A percentile compares a stretch with the other conserved stretches of the same genome.
phyloP scores from a whole-genome alignment of 2,797 vertebrate genomes.

The Zalophus californianus region DNA sequence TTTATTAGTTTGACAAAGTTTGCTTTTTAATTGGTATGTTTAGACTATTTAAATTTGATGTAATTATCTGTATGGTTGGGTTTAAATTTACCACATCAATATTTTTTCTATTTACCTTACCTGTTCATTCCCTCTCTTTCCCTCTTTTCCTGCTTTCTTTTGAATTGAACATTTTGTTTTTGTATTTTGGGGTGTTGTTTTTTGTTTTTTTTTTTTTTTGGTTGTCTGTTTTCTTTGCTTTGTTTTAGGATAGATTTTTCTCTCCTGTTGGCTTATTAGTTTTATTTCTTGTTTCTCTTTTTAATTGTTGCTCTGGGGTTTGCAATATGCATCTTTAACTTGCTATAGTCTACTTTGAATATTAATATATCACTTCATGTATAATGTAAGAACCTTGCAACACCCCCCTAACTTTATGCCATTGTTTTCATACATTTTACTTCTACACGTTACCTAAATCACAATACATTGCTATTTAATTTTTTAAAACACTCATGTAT shows the following conservation, averaged over 20 bases:
- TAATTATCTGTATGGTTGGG: background rate
- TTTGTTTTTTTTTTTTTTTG: background rate
- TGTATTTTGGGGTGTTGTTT: background rate
- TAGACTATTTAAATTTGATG: constrained; percentile 1
- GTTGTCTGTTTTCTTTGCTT: background rate
- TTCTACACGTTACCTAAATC: background rate
- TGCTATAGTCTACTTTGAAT: background rate
- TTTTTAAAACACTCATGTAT: background rate
- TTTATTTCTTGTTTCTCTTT: constrained; percentile 25
- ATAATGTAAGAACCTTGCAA: background rate
- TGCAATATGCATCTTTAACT: background rate
- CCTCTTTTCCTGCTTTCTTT: background rate
- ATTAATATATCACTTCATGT: background rate
- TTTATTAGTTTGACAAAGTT: constrained; percentile 45
- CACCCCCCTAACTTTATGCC: background rate
- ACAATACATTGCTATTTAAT: background rate
- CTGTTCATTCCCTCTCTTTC: background rate
- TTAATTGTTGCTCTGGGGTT: background rate
- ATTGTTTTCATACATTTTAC: background rate
- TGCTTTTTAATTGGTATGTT: background rate
- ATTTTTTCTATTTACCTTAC: background rate
- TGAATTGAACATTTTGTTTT: background rate
- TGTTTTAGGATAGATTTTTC: background rate
- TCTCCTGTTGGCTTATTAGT: background rate
- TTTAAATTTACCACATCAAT: background rate